These are phyloP conservation scores for Spilogale gracilis DNA, from an alignment of 2,113 vertebrate genomes.

Conservation along the genomic window DNA sequence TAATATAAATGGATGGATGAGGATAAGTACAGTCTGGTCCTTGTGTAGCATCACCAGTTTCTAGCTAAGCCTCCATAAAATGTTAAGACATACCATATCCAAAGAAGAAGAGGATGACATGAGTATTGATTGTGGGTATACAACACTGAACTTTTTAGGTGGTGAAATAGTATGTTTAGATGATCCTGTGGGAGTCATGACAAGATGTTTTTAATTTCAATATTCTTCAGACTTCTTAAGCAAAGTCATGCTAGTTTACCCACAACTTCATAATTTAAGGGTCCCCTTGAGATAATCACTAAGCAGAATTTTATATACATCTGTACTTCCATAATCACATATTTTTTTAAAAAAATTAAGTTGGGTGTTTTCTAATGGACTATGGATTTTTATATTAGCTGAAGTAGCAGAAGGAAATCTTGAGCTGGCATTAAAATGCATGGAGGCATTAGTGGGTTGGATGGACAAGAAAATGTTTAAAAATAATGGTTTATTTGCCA, in stretches of 20 bases:
- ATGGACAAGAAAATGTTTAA: slow-evolving; percentile 14
- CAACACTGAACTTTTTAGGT: neutral
- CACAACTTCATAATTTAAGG: neutral
- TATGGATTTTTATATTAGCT: neutral
- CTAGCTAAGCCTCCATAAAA: fast-evolving
- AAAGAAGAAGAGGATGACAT: neutral
- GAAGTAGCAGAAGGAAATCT: neutral
- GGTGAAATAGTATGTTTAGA: neutral
- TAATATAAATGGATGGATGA: neutral
- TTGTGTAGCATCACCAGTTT: neutral
- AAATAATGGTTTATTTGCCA: slow-evolving; percentile 7
- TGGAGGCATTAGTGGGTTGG: neutral
- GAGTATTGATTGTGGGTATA: neutral
- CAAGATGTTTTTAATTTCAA: slow-evolving; percentile 15
- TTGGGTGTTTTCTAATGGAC: neutral
- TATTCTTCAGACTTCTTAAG: neutral
- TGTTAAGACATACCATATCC: neutral
- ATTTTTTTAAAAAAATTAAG: neutral
- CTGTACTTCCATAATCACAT: neutral
- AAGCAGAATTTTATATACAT: neutral
- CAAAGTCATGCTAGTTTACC: neutral
- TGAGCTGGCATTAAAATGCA: neutral
- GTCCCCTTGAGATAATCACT: neutral
- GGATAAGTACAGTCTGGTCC: neutral
- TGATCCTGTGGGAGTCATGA: no score